Base-by-base conservation (phyloP, 2,113 vertebrate species). In the Tenebrosternarchus preto region DNA sequence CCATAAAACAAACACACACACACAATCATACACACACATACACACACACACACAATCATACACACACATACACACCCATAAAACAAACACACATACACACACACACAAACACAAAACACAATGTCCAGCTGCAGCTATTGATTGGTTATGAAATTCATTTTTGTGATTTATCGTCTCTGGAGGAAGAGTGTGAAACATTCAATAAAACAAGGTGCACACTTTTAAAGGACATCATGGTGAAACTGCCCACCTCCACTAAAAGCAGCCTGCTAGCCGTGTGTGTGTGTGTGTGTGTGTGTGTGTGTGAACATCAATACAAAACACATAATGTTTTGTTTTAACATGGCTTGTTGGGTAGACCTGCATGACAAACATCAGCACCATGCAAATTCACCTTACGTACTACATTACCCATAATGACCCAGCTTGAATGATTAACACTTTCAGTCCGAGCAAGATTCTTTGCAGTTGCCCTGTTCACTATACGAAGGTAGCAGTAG, bases 71-170 rank as follows among this genome's bases (percentile, higher is more conserved):
- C 39, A 43, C 39, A 7, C 39, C 6, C 39, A n/a, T n/a, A n/a
- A n/a, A n/a, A 56, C 64, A 9, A 20, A 68, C 24, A 20, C 1
- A 53, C 24, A 59, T 12, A 15, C 43, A 15, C 43, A 50, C 43
- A 50, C 9, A 11, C 43, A 50, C 9, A 60, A 31, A 74, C 43
- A 56, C 31, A 57, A 50, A 50, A 50, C 1, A 29, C 50, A 9
- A 16, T 56, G 55, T 79, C 77, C 64, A 80, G 64, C 55, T 70
- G 67, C 72, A 80, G 76, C 77, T 69, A 77, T 85, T 73, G 84
- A 76, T 80, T 72, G 77, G 80, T 76, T 64, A 79, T 76, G 80
- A 82, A 80, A 77, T 76, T 67, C 64, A 77, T 83, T 80, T 85
- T 7, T 7, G 53, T 80, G 84, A 85, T 85, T 63, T 80, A 85